These are phyloP conservation scores for Ectemnius cavifrons DNA, from an alignment of 2,888 invertebrate genomes.

Conservation along the genomic window DNA sequence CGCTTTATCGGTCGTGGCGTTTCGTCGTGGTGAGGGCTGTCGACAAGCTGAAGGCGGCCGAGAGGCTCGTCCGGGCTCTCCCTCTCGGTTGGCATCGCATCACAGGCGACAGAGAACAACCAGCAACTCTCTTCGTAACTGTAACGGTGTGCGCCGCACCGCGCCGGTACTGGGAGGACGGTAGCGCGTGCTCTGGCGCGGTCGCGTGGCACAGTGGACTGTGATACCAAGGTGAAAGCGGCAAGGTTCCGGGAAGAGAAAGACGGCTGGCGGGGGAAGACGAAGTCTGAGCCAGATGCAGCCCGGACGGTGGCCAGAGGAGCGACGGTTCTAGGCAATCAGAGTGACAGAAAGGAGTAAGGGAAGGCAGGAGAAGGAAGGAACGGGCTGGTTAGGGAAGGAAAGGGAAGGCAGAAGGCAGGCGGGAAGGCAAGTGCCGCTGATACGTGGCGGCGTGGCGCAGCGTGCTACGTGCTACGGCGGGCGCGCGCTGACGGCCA, in stretches of 20 bases:
- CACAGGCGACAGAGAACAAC: too few relatives aligned
- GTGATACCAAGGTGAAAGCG: too few relatives aligned
- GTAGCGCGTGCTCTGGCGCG: slow-evolving; percentile 1
- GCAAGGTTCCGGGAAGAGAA: too few relatives aligned
- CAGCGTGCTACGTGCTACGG: slow-evolving; percentile 29
- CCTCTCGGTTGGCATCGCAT: not conserved
- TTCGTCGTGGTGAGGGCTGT: not conserved
- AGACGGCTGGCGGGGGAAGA: not conserved
- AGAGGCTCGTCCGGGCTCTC: not conserved
- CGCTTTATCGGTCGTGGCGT: not conserved
- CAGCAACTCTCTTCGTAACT: too few relatives aligned
- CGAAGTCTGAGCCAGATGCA: not conserved
- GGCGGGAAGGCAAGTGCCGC: not conserved
- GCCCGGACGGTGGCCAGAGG: slow-evolving; percentile 2
- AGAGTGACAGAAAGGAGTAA: not conserved
- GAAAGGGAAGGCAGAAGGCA: not conserved
- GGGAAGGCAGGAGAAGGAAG: not conserved
- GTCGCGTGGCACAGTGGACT: slow-evolving; percentile 2
- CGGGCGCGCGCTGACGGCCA: slow-evolving; percentile 7
- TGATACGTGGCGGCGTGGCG: slow-evolving; percentile 51
- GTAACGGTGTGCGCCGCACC: not conserved
- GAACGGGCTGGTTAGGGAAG: not conserved
- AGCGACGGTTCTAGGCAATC: slow-evolving; percentile 4
- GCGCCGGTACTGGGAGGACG: not conserved
- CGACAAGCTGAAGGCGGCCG: not conserved